phyloP scores from a whole-genome alignment of 2,888 invertebrate genomes.

The Biston stratarius region DNA sequence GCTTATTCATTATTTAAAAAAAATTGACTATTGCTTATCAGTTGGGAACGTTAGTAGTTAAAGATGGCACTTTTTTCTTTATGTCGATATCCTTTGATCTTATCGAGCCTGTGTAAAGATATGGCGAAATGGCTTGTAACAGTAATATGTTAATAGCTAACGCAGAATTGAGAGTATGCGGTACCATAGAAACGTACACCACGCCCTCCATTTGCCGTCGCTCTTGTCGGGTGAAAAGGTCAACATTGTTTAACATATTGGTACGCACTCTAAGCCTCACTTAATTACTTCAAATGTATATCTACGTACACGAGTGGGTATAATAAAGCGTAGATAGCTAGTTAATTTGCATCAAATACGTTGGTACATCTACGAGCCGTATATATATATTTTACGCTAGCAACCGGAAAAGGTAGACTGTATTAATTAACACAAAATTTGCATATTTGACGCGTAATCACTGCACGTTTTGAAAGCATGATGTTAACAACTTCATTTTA shows the following conservation, averaged over 20 bases:
- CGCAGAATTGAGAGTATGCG: no score
- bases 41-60: no score
- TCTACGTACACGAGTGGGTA: neutral
- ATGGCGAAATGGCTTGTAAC: no score
- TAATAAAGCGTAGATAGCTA: conserved; percentile 24
- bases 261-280: neutral
- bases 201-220: neutral
- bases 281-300: conserved; percentile 19
- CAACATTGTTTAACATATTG: neutral
- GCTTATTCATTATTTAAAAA: no score
- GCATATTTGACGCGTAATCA: conserved; percentile 39
- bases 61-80: no score
- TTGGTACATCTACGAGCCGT: conserved; percentile 19
- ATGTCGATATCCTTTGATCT: no score
- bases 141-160: no score
- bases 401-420: conserved; percentile 36
- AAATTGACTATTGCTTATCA: no score
- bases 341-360: conserved; percentile 34
- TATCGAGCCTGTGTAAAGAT: no score
- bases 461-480: conserved; percentile 12
- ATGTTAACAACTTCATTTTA: conserved; percentile 6
- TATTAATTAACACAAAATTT: conserved; percentile 49
- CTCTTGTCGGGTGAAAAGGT: neutral
- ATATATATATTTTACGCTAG: conserved; percentile 21
- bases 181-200: no score